A percentile compares a stretch with the other conserved stretches of the same genome.
Evolutionary conservation across 2,797 vertebrate species (phyloP).

Genomic region (Acrossocheilus fasciatus): DNA sequence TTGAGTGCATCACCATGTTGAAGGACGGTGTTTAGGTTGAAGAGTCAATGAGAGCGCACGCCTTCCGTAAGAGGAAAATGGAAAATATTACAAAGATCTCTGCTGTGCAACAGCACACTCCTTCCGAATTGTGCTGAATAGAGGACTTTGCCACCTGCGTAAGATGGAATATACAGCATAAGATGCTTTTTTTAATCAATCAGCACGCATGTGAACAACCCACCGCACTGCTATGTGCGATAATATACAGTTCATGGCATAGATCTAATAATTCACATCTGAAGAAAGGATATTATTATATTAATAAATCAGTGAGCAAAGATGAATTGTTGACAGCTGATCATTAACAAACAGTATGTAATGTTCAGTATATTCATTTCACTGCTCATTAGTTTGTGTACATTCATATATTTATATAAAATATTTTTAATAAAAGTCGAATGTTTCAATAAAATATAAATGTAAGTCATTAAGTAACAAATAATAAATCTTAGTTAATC

Average conservation of each 20-base stretch:
- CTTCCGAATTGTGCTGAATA: conserved; percentile 42
- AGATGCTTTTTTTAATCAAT: conserved; percentile 29
- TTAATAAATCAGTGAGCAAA: background rate
- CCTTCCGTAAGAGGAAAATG: conserved; percentile 21
- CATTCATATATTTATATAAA: background rate
- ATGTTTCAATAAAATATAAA: background rate
- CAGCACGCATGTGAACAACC: conserved; percentile 17
- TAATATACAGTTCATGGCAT: background rate
- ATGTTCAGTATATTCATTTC: background rate
- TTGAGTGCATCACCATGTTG: conserved; percentile 74
- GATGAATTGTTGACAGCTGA: background rate
- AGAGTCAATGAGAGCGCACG: background rate
- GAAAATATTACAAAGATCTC: conserved; percentile 45
- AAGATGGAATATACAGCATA: conserved; percentile 25
- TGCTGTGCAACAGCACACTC: conserved; percentile 5
- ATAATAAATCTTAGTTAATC: background rate
- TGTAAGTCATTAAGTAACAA: background rate
- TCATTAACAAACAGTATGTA: too few species aligned
- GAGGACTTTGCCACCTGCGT: conserved; percentile 39
- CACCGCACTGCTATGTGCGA: background rate
- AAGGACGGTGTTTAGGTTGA: conserved; percentile 65
- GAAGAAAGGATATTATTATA: background rate
- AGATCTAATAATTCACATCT: background rate
- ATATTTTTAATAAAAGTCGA: background rate
- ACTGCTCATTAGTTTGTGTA: background rate